Percentiles rank a stretch among this genome's conserved stretches.
Evolutionary conservation across 2,888 invertebrate species (phyloP).

Genomic region (Hemaris fuciformis): DNA sequence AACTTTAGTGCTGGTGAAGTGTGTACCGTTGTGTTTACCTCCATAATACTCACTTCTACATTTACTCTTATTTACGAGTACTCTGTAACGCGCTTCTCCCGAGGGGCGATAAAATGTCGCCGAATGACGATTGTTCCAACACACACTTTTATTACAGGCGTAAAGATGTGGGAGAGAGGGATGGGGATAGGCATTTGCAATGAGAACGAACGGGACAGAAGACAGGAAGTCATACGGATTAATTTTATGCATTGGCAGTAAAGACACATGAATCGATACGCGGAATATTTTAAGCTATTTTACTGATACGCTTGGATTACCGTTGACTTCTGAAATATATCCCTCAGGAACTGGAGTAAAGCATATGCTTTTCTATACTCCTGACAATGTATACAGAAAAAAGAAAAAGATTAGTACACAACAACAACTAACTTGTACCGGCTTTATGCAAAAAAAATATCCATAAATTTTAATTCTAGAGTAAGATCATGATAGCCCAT

Average conservation of each 20-base stretch:
- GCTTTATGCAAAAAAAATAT: too few species aligned
- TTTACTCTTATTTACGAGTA: neutral
- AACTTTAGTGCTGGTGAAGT: too few species aligned
- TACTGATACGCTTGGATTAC: too few species aligned
- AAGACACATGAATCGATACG: neutral
- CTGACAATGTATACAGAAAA: too few species aligned
- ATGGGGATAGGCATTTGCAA: neutral
- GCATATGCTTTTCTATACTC: too few species aligned
- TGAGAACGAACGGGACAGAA: neutral
- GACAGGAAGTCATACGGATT: neutral
- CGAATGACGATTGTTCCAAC: neutral
- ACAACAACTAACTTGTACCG: too few species aligned
- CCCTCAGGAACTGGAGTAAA: too few species aligned
- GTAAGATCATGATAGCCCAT: too few species aligned
- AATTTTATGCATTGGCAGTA: slow-evolving; percentile 8
- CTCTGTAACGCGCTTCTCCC: neutral
- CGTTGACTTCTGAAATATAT: too few species aligned
- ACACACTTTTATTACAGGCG: neutral
- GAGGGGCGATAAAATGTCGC: slow-evolving; percentile 8
- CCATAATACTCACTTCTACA: neutral
- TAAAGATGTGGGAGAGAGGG: neutral
- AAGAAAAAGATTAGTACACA: too few species aligned
- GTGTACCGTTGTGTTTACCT: too few species aligned
- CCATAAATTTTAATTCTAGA: too few species aligned
- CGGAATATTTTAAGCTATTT: neutral